Evolutionary conservation across 2,113 vertebrate genomes (phyloP).

Genomic region (Poeciliopsis retropinna): DNA sequence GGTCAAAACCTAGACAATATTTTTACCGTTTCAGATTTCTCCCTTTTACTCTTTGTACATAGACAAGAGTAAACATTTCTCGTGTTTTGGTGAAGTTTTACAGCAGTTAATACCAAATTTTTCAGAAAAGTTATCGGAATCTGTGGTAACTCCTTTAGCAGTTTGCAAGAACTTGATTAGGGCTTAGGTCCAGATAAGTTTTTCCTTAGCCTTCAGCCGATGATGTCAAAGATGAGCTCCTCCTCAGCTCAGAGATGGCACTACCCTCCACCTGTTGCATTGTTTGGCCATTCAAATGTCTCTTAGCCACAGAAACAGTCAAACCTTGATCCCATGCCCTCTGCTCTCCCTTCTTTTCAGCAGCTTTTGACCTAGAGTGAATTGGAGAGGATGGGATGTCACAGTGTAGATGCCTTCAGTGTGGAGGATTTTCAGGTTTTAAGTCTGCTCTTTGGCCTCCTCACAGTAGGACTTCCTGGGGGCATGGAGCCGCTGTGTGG

Average conservation of each 20-base stretch:
- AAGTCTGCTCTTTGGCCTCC: slow-evolving; percentile 75
- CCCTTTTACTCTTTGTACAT: too few relatives aligned
- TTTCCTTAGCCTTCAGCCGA: not conserved
- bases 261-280: slow-evolving; percentile 65
- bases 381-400: slow-evolving; percentile 67
- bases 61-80: too few relatives aligned
- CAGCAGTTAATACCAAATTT: not conserved
- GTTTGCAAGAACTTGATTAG: not conserved
- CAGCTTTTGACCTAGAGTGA: slow-evolving; percentile 64
- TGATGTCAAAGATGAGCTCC: slow-evolving; percentile 15
- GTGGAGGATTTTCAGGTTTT: slow-evolving; percentile 74
- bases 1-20: too few relatives aligned
- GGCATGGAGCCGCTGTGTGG: slow-evolving; percentile 40
- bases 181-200: not conserved
- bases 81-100: too few relatives aligned
- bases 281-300: slow-evolving; percentile 60
- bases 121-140: not conserved
- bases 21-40: too few relatives aligned
- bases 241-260: slow-evolving; percentile 30
- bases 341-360: slow-evolving; percentile 57
- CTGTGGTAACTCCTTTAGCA: not conserved
- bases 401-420: slow-evolving; percentile 70
- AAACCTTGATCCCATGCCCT: slow-evolving; percentile 70
- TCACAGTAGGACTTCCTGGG: slow-evolving; percentile 75
- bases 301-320: slow-evolving; percentile 52